Base-by-base conservation (phyloP, 2,888 invertebrate species). In the Drosophila meridionalis region DNA sequence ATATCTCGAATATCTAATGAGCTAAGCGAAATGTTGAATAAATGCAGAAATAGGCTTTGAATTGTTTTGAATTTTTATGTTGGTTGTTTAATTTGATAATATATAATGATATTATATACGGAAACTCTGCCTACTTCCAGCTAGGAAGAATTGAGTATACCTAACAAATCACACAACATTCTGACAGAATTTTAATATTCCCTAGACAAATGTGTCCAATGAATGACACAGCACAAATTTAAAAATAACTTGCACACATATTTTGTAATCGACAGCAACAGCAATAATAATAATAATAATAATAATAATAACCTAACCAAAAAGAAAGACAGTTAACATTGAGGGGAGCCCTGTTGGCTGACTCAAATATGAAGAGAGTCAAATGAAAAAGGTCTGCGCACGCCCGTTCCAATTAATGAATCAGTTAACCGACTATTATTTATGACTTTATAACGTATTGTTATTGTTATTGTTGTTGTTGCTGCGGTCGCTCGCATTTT, bases 211-310 rank as follows among this genome's bases (percentile, higher is more conserved):
- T 20, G 70, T 59, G 69, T 28, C 61, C 47, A 42, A 75, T 78
- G 82, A 84, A 84, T 34, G 34, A 42, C 75, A 52, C 80, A 71
- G 85, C 87, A 62, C n/a, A 73, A 73, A 56, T 53, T 36, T 40
- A 69, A 69, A 69, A 72, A 58, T 28, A 55, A 61, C 69, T 53
- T 66, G 60, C 53, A 48, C 38, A 78, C 67, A 70, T 74, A 73
- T 91, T 90, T 90, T 90, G 88, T 91, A 91, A 91, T 82, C 77
- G 74, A 74, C 78, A 74, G 78, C n/a, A 62, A 52, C 48, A 57
- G 73, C 28, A 76, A 64, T 58, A 63, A 34, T 43, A 45, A 11
- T 6, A 28, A 45, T 26, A 45, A 45, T 11, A 45, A 47, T 14
- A 47, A 48, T 30, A 45, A 45, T 28, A 50, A 52, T 34, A 20